phyloP scores from a whole-genome alignment of 1,140 invertebrate species.

The Pseudomyrmex flavicornis region DNA sequence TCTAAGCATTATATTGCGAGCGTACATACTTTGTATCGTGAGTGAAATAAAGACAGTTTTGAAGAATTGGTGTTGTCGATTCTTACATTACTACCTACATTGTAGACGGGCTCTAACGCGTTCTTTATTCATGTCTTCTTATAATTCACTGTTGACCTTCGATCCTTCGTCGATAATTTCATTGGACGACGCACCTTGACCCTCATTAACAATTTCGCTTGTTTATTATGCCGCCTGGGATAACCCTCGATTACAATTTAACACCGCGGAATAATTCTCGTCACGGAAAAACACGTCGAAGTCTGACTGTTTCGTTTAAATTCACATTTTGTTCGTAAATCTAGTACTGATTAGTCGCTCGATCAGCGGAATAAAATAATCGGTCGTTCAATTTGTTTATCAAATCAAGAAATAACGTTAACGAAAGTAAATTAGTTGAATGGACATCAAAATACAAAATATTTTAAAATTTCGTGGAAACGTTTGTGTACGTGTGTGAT shows the following conservation, averaged over 20 bases:
- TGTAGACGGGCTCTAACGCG: neutral
- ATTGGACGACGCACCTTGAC: constrained; percentile 30
- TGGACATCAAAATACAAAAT: neutral
- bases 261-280: neutral
- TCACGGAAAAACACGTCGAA: neutral
- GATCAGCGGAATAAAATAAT: neutral
- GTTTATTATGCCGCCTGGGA: neutral
- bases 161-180: constrained; percentile 23
- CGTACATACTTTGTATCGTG: too few species aligned
- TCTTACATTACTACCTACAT: too few species aligned
- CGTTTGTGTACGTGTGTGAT: neutral
- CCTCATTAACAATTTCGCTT: constrained; percentile 10
- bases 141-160: neutral
- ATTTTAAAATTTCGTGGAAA: neutral
- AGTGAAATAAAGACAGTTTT: too few species aligned
- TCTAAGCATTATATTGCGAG: too few species aligned
- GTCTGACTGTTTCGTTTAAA: too few species aligned
- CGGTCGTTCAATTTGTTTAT: neutral
- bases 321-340: neutral
- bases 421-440: neutral
- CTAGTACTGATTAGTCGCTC: neutral
- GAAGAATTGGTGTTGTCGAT: too few species aligned
- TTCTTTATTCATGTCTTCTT: constrained; percentile 27
- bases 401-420: neutral
- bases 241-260: constrained; percentile 18